Base-by-base conservation (phyloP, 2,113 vertebrate species). In the Tetrax tetrax region DNA sequence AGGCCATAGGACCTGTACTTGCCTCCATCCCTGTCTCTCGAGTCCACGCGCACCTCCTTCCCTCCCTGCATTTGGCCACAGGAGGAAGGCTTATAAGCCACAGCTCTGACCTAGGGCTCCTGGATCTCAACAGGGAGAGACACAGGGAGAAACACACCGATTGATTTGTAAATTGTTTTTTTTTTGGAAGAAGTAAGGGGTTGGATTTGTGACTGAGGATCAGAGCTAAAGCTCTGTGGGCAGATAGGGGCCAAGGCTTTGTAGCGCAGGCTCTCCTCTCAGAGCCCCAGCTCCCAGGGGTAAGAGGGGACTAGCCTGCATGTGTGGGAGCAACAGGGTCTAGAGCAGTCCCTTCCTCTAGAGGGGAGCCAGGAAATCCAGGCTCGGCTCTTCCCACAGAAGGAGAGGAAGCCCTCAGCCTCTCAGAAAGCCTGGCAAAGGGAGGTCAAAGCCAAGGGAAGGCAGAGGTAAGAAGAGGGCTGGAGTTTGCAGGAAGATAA, bases 111-210 rank as follows among this genome's bases (percentile, higher is more conserved):
- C 23, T 29, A n/a, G 33, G 19, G 37, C 50, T 75, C 27, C 61
- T 60, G 54, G 37, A 33, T 24, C 27, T 74, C n/a, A n/a, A n/a
- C n/a, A 78, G 50, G 70, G 45, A 63, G 35, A 48, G 72, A 47
- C 20, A 48, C 1, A 78, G 50, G 70, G 45, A 63, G 35, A 48
- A 77, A 47, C 20, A 48, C 1, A 0, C 1, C 0, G 14, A 31
- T 89, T 27, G 37, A 14, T 29, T 25, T 53, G 20, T 50, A 66
- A 37, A 48, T 45, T 20, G 27, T 21, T 47, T 79, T 90, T 79
- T 90, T 77, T 66, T 91, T 79, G 48, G 51, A 87, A 87, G 31
- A 94, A 72, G 27, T 38, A 79, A 74, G 20, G 43, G 18, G 28
- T 45, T 76, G 47, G 45, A 33, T 33, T 77, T 86, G 78, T 43